phyloP scores from a whole-genome alignment of 1,140 invertebrate species.

The Leptopilina boulardi region DNA sequence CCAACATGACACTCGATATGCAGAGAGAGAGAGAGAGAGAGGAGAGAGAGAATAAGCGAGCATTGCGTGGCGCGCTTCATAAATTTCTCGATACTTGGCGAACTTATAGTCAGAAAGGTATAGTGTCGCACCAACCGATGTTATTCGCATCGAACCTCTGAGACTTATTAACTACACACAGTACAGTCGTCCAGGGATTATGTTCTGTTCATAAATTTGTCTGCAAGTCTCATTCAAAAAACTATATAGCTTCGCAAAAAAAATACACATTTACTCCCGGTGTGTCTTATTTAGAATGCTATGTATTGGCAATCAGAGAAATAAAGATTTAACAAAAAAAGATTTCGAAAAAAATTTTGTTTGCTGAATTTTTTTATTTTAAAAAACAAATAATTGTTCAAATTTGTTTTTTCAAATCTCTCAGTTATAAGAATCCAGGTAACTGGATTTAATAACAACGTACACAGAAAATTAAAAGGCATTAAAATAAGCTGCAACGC shows the following conservation, averaged over 20 bases:
- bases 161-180: slow-evolving; percentile 38
- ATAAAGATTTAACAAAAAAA: neutral
- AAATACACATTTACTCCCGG: no score
- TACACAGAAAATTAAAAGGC: no score
- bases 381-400: no score
- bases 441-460: no score
- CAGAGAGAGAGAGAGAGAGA: no score
- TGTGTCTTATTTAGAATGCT: no score
- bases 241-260: no score
- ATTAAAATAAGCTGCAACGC: no score
- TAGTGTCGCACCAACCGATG: slow-evolving; percentile 46
- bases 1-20: slow-evolving; percentile 33
- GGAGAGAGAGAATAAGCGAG: slow-evolving; percentile 18
- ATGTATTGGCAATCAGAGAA: neutral
- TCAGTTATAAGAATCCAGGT: no score
- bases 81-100: slow-evolving; percentile 55
- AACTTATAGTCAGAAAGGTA: slow-evolving; percentile 37
- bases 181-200: slow-evolving; percentile 14
- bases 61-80: slow-evolving; percentile 42
- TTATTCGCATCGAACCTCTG: slow-evolving; percentile 39
- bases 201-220: slow-evolving; percentile 38
- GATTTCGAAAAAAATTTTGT: no score
- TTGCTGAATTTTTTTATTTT: no score
- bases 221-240: neutral
- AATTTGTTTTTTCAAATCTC: no score